Conservation (phyloP, 2,797 vertebrate genomes). For the Tympanoctomys barrerae region DNA sequence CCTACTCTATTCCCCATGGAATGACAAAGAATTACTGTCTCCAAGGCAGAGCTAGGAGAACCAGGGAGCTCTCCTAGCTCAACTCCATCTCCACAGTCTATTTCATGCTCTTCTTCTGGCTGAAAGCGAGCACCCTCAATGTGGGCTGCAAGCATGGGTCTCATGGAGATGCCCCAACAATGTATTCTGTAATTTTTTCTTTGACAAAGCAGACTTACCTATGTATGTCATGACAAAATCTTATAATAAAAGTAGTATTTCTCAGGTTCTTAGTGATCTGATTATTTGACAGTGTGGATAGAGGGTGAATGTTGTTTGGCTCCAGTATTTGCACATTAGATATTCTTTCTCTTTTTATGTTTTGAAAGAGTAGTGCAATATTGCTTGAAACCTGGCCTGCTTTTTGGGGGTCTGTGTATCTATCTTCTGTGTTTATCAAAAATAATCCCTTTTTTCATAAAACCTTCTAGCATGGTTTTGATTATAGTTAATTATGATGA, state of each 20-base stretch:
- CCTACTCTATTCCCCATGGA: background rate
- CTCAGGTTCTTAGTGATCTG: conserved; percentile 81
- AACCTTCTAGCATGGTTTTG: conserved; percentile 23
- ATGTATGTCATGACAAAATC: conserved; percentile 68
- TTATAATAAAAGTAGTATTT: conserved; percentile 84
- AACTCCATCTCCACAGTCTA: no score
- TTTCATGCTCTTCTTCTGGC: background rate
- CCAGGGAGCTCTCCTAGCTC: background rate
- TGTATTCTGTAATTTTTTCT: conserved; percentile 41
- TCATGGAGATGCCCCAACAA: background rate
- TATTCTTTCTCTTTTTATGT: conserved; percentile 52
- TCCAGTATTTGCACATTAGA: conserved; percentile 75
- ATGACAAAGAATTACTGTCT: background rate
- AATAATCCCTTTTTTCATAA: conserved; percentile 23
- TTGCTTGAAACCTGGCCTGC: conserved; percentile 32
- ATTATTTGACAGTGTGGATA: conserved; percentile 77
- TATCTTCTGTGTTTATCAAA: conserved; percentile 66
- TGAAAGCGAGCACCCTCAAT: background rate
- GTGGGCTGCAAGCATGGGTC: background rate
- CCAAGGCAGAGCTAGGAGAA: background rate
- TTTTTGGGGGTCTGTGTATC: conserved; percentile 55
- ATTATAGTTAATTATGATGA: conserved; percentile 51
- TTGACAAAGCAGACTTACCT: conserved; percentile 68
- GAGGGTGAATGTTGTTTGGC: conserved; percentile 76
- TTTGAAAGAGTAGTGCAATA: conserved; percentile 71